Conservation (phyloP, 2,797 vertebrate species). For the Pampus argenteus region DNA sequence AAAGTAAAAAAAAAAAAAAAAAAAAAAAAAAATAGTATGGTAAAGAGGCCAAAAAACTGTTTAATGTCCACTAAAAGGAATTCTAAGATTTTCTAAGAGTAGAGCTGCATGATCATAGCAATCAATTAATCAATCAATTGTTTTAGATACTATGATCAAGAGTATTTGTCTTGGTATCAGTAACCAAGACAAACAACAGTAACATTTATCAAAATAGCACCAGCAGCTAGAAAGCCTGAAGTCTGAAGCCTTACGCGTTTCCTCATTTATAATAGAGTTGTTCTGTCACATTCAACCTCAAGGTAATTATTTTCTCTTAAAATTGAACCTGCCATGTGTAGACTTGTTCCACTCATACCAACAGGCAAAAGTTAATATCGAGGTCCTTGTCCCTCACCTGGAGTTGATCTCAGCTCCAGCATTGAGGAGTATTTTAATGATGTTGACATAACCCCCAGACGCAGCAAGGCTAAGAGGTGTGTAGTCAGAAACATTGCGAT, state of each 20-base stretch:
- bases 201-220: background rate
- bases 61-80: no score
- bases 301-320: background rate
- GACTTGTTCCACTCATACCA: background rate
- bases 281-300: background rate
- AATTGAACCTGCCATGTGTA: background rate
- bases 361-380: background rate
- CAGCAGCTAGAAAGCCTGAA: background rate
- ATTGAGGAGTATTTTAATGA: constrained; percentile 99
- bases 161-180: background rate
- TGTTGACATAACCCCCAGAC: constrained; percentile 98
- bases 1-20: constrained; percentile 8
- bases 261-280: no score
- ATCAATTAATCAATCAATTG: background rate
- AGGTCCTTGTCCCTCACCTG: constrained; percentile 82
- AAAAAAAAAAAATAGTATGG: background rate
- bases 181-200: background rate
- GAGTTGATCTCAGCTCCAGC: constrained; percentile 99
- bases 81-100: no score
- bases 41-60: background rate
- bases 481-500: constrained; percentile 99
- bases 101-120: background rate
- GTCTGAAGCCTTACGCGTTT: background rate
- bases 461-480: constrained; percentile 98
- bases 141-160: background rate